A percentile compares a stretch with the other conserved stretches of the same genome.
Conservation (phyloP, 2,797 vertebrate genomes). For the Antennarius maculatus region DNA sequence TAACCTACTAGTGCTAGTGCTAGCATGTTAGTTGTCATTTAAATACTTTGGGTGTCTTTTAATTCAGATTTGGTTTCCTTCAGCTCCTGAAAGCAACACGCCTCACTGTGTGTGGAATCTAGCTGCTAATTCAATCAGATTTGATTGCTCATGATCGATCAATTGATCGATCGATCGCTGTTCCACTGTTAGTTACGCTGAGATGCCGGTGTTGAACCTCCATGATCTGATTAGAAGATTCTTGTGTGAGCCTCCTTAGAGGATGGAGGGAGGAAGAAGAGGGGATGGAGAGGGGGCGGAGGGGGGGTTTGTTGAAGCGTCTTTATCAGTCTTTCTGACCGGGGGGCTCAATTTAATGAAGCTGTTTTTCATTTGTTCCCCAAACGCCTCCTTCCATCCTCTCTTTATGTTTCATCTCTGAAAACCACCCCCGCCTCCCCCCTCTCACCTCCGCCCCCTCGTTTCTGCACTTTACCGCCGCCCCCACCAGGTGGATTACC, state of each 20-base stretch:
- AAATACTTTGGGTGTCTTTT: no score
- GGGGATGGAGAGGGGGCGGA: conserved; percentile 21
- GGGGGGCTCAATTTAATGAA: conserved; percentile 70
- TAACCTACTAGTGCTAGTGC: no score
- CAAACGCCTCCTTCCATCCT: conserved; percentile 14
- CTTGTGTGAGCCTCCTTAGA: no score
- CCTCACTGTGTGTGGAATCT: no score
- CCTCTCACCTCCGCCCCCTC: conserved; percentile 1
- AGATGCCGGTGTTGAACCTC: background rate
- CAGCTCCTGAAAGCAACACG: no score
- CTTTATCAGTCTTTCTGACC: conserved; percentile 58
- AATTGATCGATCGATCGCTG: no score
- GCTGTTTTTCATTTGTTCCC: conserved; percentile 53
- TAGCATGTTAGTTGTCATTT: no score
- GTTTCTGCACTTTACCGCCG: background rate
- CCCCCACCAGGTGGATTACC: conserved; percentile 83
- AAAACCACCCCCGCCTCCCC: background rate
- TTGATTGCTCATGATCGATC: no score
- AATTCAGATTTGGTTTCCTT: no score
- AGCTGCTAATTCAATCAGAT: no score
- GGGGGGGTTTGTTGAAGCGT: conserved; percentile 52
- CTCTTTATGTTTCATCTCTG: conserved; percentile 35
- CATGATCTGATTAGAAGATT: background rate
- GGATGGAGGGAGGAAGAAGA: conserved; percentile 17
- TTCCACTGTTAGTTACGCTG: no score